Percentiles rank a stretch among this genome's conserved stretches.
Conservation (phyloP, 2,888 invertebrate species). For the Chalcis sispes region DNA sequence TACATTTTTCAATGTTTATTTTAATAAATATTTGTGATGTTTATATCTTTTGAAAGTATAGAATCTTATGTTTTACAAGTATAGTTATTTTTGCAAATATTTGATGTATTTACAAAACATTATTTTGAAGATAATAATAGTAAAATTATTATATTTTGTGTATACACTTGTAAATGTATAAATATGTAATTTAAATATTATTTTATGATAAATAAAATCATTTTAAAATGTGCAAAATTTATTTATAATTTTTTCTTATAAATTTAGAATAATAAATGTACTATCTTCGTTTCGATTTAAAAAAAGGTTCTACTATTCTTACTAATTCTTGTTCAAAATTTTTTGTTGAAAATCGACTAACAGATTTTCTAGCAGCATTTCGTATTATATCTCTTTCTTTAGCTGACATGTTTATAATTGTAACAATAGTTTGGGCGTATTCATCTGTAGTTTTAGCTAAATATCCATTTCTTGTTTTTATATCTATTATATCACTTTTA, state of each 20-base stretch:
- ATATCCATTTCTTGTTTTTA: constrained; percentile 86
- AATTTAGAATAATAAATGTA: constrained; percentile 7
- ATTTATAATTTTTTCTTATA: constrained; percentile 34
- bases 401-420: constrained; percentile 81
- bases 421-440: constrained; percentile 85
- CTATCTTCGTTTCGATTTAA: constrained; percentile 68
- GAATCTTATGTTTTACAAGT: background rate
- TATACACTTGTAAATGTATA: too few species aligned
- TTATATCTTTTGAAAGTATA: background rate
- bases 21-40: background rate
- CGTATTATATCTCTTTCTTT: constrained; percentile 81
- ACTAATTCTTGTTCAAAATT: constrained; percentile 90
- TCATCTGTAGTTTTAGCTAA: constrained; percentile 88
- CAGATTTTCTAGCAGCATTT: constrained; percentile 89
- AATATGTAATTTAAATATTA: too few species aligned
- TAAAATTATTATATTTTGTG: too few species aligned
- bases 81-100: background rate
- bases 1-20: background rate
- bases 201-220: too few species aligned
- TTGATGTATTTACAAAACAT: background rate
- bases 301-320: constrained; percentile 84
- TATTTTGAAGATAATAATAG: too few species aligned
- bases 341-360: constrained; percentile 89
- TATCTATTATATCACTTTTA: constrained; percentile 88
- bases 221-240: constrained; percentile 51